Base-by-base conservation (phyloP, 2,797 vertebrate genomes). In the Danio jaintianensis region DNA sequence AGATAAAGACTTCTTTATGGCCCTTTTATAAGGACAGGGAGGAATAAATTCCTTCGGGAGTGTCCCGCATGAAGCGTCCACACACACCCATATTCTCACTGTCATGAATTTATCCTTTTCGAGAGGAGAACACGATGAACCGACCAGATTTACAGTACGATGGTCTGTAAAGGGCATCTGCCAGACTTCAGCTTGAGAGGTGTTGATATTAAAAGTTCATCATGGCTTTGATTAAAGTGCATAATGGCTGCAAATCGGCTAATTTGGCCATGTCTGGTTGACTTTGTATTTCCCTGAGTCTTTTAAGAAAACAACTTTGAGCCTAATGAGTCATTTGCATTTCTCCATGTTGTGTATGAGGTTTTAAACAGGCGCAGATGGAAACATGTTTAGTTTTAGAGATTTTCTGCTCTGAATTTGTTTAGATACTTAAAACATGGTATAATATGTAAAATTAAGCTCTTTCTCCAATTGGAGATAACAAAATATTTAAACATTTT, bases 1-100 rank as follows among this genome's bases (percentile, higher is more conserved):
- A 87, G 89, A 91, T 92, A 90, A 88, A 87, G 82, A 77, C 8
- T 0, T 20, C 81, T 90, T 90, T 91, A 91, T 79, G 56, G 70
- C 9, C 47, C 86, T 88, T 88, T 85, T 85, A 86, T 71, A 82
- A 66, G 69, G 53, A 38, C 69, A 58, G 55, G 78, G 45, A 47
- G 71, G 81, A 18, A 42, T 13, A 12, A 47, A 89, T 89, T 90
- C 87, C 83, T 88, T 58, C 42, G 82, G 86, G 86, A 87, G 75
- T 78, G 50, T 82, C 62, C 13, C 70, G 84, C 45, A 61, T 73
- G 40, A 4, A 72, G 68, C 72, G 45, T 75, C 86, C 85, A 82
- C 88, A 59, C 87, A 90, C 86, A 82, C 69, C 13, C 71, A 81
- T 86, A 71, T 86, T 83, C 75, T 64, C 75, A 13, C 53, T 38